phyloP scores from a whole-genome alignment of 2,113 vertebrate genomes.

The Edolisoma coerulescens region DNA sequence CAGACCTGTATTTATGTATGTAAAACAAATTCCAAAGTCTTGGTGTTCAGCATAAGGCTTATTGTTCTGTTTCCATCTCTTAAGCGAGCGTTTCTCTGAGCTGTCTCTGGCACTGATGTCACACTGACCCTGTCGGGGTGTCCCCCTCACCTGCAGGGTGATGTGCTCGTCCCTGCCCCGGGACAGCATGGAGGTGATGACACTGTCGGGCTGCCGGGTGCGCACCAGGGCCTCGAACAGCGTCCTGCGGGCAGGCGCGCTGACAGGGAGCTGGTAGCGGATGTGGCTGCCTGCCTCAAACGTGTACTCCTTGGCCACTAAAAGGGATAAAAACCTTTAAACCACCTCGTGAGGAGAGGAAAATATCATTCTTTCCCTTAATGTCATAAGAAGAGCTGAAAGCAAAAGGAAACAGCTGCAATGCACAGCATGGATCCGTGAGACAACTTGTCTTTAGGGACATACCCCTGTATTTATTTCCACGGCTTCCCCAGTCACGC shows the following conservation, averaged over 20 bases:
- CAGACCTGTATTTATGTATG: neutral
- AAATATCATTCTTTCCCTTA: neutral
- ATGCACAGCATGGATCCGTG: neutral
- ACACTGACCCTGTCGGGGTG: neutral
- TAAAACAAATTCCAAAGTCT: neutral
- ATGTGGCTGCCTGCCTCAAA: constrained; percentile 81
- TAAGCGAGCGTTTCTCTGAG: neutral
- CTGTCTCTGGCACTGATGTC: neutral
- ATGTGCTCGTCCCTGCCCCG: constrained; percentile 80
- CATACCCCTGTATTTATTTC: neutral
- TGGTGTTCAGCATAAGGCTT: neutral
- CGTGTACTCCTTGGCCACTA: constrained; percentile 79
- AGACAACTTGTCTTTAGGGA: neutral
- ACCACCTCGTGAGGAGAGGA: neutral
- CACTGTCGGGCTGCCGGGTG: constrained; percentile 79
- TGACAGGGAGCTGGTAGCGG: constrained; percentile 74
- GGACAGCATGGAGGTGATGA: constrained; percentile 77
- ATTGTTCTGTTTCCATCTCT: neutral
- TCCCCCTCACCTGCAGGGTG: constrained; percentile 78
- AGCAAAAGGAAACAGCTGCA: neutral
- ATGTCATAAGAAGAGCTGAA: neutral
- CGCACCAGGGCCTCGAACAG: constrained; percentile 79
- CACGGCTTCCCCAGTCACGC: neutral
- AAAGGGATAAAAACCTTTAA: neutral
- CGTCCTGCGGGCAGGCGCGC: constrained; percentile 70